These are phyloP conservation scores for Drosophila punjabiensis DNA, from an alignment of 1,140 invertebrate genomes.

Conservation along the genomic window DNA sequence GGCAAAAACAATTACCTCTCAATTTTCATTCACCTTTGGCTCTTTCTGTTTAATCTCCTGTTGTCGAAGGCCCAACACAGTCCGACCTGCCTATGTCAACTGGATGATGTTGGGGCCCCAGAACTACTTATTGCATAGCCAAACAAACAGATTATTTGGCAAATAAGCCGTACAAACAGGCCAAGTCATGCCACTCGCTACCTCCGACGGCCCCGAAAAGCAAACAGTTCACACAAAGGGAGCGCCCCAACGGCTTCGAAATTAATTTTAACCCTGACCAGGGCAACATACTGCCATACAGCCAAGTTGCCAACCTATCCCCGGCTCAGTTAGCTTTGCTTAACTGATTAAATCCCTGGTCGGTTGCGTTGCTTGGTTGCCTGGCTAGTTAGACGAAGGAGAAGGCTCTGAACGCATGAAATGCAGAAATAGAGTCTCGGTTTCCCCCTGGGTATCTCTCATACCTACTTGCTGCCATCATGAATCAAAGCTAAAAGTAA, in stretches of 20 bases:
- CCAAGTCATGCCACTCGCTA: constrained; percentile 30
- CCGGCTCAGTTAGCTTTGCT: constrained; percentile 43
- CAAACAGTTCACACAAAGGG: constrained; percentile 44
- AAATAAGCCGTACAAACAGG: constrained; percentile 47
- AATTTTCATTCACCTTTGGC: constrained; percentile 37
- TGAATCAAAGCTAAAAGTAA: constrained; percentile 55
- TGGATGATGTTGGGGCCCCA: constrained; percentile 1
- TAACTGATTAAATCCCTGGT: constrained; percentile 50
- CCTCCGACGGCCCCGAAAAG: constrained; percentile 20
- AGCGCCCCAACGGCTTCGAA: constrained; percentile 36
- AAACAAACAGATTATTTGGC: constrained; percentile 57
- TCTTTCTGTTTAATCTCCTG: constrained; percentile 14
- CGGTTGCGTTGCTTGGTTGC: constrained; percentile 1
- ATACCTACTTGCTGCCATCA: constrained; percentile 3
- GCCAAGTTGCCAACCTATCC: constrained; percentile 12
- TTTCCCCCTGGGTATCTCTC: not conserved
- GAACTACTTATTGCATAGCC: constrained; percentile 55
- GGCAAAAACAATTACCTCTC: constrained; percentile 34
- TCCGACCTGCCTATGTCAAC: constrained; percentile 38
- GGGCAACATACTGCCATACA: not conserved
- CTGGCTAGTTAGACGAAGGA: not conserved
- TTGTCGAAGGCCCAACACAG: constrained; percentile 22
- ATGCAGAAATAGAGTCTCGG: constrained; percentile 28
- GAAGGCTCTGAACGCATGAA: not conserved
- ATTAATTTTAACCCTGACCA: constrained; percentile 51